Conservation (phyloP, 1,140 invertebrate species). For the Globodera rostochiensis region DNA sequence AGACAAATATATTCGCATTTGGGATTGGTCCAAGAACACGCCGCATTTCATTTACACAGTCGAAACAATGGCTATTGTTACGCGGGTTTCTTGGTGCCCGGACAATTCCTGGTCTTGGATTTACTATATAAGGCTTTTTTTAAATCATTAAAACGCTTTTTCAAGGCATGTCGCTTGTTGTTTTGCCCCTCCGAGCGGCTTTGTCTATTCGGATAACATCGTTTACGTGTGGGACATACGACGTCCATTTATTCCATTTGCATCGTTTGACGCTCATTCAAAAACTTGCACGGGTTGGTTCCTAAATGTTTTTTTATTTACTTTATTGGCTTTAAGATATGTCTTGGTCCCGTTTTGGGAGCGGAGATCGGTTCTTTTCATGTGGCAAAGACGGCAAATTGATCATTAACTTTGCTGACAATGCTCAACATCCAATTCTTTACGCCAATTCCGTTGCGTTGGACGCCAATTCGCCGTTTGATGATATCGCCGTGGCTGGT, state of each 20-base stretch:
- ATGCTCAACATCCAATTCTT: constrained; percentile 28
- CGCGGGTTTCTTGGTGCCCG: constrained; percentile 49
- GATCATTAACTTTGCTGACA: constrained; percentile 35
- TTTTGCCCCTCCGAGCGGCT: constrained; percentile 26
- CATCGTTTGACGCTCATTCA: constrained; percentile 32
- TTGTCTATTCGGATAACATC: constrained; percentile 37
- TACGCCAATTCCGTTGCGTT: constrained; percentile 41
- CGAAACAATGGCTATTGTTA: constrained; percentile 44
- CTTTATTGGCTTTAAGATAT: constrained; percentile 33
- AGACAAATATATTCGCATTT: constrained; percentile 45
- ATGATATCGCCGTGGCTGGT: constrained; percentile 36
- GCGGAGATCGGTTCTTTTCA: constrained; percentile 44
- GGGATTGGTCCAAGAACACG: constrained; percentile 47
- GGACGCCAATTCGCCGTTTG: constrained; percentile 29
- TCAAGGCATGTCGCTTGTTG: constrained; percentile 30
- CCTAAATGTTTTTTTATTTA: not conserved
- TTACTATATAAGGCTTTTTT: not conserved
- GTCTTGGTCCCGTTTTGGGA: constrained; percentile 33
- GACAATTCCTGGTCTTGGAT: constrained; percentile 31
- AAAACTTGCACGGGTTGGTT: constrained; percentile 30
- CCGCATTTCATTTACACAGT: constrained; percentile 40
- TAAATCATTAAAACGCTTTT: not conserved
- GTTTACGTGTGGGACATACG: constrained; percentile 49
- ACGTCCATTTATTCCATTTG: constrained; percentile 42
- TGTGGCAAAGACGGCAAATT: constrained; percentile 49